These are phyloP conservation scores for Palythoa grandis DNA, from an alignment of 92 coral and sea anemone species.

Conservation along the genomic window DNA sequence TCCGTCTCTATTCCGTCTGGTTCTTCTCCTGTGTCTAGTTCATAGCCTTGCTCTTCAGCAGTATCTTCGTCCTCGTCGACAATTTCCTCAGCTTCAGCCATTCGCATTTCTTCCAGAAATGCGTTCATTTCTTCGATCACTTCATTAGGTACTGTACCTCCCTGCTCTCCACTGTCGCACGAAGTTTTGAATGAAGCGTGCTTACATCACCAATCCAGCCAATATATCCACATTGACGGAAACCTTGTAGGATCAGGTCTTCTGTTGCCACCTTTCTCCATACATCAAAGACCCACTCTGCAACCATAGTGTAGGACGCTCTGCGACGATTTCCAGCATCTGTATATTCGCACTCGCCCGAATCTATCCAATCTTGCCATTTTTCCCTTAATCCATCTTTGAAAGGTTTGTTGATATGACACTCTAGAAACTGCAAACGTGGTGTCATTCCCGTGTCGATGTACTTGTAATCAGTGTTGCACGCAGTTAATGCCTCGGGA, in stretches of 20 bases:
- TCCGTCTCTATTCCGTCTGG: background rate
- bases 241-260: constrained; percentile 47
- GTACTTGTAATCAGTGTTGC: too few species aligned
- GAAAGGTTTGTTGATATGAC: too few species aligned
- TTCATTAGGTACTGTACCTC: too few species aligned
- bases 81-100: background rate
- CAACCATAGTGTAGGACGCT: constrained; percentile 55
- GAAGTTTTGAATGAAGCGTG: too few species aligned
- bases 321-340: constrained; percentile 56
- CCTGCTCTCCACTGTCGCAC: too few species aligned
- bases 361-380: constrained; percentile 49
- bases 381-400: constrained; percentile 38
- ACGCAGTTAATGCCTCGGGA: constrained; percentile 37
- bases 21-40: too few species aligned
- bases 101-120: too few species aligned
- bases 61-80: background rate
- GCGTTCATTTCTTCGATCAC: background rate
- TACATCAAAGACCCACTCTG: constrained; percentile 55
- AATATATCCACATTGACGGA: constrained; percentile 13
- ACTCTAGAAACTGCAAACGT: too few species aligned
- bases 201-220: too few species aligned
- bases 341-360: constrained; percentile 48
- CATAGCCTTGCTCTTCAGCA: background rate
- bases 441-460: too few species aligned
- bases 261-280: constrained; percentile 57